Conservation (phyloP, 2,888 invertebrate species). For the Eustalomyia histrio region DNA sequence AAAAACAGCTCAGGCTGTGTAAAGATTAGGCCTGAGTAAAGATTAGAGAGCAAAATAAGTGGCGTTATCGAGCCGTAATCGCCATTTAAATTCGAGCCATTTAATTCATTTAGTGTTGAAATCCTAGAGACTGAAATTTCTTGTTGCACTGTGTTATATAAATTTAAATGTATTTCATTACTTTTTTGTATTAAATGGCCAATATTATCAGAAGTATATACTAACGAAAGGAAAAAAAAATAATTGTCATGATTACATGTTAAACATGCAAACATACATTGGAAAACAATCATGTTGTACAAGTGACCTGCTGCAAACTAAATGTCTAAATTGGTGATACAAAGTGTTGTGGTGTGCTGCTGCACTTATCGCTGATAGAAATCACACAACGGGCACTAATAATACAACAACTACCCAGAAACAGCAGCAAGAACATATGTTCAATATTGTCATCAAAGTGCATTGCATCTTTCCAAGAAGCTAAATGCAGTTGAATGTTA, state of each 20-base stretch:
- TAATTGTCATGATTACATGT: slow-evolving; percentile 21
- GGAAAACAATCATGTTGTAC: slow-evolving; percentile 30
- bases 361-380: slow-evolving; percentile 43
- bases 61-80: no score
- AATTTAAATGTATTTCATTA: slow-evolving; percentile 36
- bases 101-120: no score
- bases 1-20: no score
- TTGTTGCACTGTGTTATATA: no score
- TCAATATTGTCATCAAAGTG: slow-evolving; percentile 41
- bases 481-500: slow-evolving; percentile 17
- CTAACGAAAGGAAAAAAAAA: neutral
- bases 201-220: slow-evolving; percentile 11
- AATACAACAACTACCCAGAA: slow-evolving; percentile 16
- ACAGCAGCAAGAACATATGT: slow-evolving; percentile 46
- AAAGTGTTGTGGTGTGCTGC: slow-evolving; percentile 19
- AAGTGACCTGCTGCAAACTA: slow-evolving; percentile 49
- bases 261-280: slow-evolving; percentile 15
- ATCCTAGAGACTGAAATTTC: no score
- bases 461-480: slow-evolving; percentile 35
- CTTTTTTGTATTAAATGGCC: slow-evolving; percentile 26
- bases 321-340: slow-evolving; percentile 20
- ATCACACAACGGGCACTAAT: neutral
- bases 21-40: no score
- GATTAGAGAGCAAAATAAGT: no score
- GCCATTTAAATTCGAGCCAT: no score